phyloP scores from a whole-genome alignment of 2,888 invertebrate genomes.

The Drosophila neotestacea region DNA sequence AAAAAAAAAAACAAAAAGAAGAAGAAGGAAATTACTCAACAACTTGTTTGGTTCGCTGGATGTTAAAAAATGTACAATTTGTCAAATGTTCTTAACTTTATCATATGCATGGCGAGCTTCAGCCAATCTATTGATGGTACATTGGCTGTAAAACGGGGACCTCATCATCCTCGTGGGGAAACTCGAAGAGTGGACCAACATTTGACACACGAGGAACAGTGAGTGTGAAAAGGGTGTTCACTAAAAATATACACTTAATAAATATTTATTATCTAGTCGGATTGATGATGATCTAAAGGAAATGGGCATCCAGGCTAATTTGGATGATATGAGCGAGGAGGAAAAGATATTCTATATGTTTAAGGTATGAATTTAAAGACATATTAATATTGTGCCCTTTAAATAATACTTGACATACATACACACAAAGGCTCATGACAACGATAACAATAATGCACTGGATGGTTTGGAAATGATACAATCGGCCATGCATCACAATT shows the following conservation, averaged over 20 bases:
- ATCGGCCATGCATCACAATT: conserved; percentile 87
- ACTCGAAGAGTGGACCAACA: conserved; percentile 88
- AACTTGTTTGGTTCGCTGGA: conserved; percentile 35
- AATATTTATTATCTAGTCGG: conserved; percentile 86
- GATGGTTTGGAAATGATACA: conserved; percentile 95
- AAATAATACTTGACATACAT: background rate
- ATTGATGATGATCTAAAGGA: conserved; percentile 91
- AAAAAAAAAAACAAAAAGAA: conserved; percentile 1
- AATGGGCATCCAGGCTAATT: conserved; percentile 87
- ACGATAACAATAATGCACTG: conserved; percentile 94
- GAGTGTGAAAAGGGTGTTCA: conserved; percentile 71
- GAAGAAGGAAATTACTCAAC: conserved; percentile 38
- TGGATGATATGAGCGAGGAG: conserved; percentile 92
- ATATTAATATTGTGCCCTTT: background rate
- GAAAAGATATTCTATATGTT: conserved; percentile 87
- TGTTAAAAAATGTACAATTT: conserved; percentile 75
- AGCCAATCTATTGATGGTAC: conserved; percentile 70
- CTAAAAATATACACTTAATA: background rate
- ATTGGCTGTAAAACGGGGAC: conserved; percentile 86
- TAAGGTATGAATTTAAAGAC: conserved; percentile 70
- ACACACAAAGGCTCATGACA: conserved; percentile 89
- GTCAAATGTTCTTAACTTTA: conserved; percentile 78
- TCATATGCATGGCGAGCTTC: conserved; percentile 80
- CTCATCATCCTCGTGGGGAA: conserved; percentile 89
- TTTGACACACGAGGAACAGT: conserved; percentile 92